These are phyloP conservation scores for Apteryx mantelli DNA, from an alignment of 2,113 vertebrate genomes.

Conservation along the genomic window DNA sequence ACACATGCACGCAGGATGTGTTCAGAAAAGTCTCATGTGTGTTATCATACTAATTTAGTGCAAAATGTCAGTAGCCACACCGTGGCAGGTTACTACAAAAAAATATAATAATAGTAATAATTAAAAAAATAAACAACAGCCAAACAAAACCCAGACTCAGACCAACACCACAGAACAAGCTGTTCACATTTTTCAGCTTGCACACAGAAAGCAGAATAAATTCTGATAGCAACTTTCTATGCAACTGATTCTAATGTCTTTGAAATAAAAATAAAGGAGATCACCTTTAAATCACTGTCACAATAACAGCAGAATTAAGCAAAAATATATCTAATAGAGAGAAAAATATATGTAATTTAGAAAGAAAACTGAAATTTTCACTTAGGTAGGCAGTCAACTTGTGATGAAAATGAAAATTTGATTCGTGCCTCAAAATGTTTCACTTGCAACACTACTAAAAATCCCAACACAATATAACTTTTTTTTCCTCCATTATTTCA, in stretches of 20 bases:
- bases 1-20: background rate
- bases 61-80: background rate
- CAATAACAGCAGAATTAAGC: background rate
- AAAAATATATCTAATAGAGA: background rate
- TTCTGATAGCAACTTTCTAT: background rate
- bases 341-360: background rate
- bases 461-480: rapidly evolving
- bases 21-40: background rate
- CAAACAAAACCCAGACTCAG: background rate
- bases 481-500: background rate
- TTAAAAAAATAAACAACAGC: background rate
- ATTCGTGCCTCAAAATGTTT: background rate
- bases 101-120: too few species aligned
- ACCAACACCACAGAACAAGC: background rate
- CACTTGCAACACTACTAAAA: background rate
- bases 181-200: background rate
- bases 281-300: background rate
- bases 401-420: background rate
- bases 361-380: background rate
- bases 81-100: background rate
- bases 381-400: background rate
- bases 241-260: background rate
- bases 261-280: background rate
- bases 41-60: background rate
- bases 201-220: background rate